These are phyloP conservation scores for Pseudomyrmex pallidus DNA, from an alignment of 1,140 invertebrate genomes.

Conservation along the genomic window DNA sequence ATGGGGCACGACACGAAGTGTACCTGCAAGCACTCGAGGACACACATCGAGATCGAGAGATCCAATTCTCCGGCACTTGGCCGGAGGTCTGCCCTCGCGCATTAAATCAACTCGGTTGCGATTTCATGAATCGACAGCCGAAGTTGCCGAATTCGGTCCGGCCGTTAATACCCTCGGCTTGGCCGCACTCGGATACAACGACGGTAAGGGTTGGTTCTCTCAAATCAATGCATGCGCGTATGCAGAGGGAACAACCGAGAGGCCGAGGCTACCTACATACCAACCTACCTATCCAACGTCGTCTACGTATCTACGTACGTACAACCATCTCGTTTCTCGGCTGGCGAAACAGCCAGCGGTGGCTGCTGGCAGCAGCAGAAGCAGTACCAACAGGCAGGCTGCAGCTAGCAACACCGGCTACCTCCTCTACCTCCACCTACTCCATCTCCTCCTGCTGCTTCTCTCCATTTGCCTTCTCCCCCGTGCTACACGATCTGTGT, in stretches of 20 bases:
- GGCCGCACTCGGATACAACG: conserved; percentile 23
- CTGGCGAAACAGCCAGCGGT: conserved; percentile 42
- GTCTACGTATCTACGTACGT: conserved; percentile 44
- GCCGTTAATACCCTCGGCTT: conserved; percentile 59
- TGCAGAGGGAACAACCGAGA: conserved; percentile 45
- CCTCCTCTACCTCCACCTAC: conserved; percentile 61
- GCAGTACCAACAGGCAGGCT: conserved; percentile 47
- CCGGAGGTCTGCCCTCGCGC: conserved; percentile 23
- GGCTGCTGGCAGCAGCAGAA: conserved; percentile 30
- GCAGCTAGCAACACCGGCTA: conserved; percentile 54
- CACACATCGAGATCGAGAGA: background rate
- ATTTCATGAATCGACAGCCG: conserved; percentile 44
- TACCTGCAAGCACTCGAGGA: background rate
- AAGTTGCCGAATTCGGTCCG: conserved; percentile 46
- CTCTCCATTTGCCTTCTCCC: conserved; percentile 69
- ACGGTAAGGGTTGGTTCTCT: conserved; percentile 71
- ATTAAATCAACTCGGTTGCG: conserved; percentile 23
- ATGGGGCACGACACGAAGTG: background rate
- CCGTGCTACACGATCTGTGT: conserved; percentile 48
- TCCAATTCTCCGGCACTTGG: conserved; percentile 43
- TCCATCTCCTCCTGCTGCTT: conserved; percentile 51
- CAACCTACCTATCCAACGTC: conserved; percentile 43
- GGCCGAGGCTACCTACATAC: conserved; percentile 57
- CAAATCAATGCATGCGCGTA: conserved; percentile 76
- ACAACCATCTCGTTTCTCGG: conserved; percentile 61